These are phyloP conservation scores for Adoxophyes honmai DNA, from an alignment of 1,140 invertebrate species.

Conservation along the genomic window DNA sequence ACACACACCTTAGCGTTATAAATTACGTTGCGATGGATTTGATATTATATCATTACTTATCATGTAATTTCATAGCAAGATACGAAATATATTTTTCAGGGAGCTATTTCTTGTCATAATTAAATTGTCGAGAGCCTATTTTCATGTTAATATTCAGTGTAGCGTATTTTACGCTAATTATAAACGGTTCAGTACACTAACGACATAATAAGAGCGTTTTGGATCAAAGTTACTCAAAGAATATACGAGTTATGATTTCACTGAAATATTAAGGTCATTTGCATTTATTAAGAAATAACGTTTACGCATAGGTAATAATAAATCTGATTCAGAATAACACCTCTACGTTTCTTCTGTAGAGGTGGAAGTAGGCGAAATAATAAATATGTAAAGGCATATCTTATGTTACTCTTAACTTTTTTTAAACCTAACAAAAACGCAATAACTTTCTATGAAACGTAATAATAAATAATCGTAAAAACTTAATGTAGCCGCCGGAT, in stretches of 20 bases:
- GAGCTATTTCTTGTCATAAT: constrained; percentile 27
- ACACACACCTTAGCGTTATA: background rate
- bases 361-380: no score
- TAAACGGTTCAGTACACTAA: constrained; percentile 34
- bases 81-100: constrained; percentile 4
- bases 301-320: no score
- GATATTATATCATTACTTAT: background rate
- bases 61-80: background rate
- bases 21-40: background rate
- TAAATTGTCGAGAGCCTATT: constrained; percentile 34
- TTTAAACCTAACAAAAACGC: no score
- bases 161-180: constrained; percentile 45
- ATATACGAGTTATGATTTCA: background rate
- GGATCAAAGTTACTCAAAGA: constrained; percentile 17
- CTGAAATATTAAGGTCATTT: background rate
- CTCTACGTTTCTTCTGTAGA: background rate
- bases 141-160: constrained; percentile 35
- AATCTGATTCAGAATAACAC: no score
- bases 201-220: constrained; percentile 26
- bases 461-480: no score
- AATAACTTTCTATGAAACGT: no score
- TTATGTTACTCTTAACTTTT: no score
- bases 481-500: no score
- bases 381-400: no score
- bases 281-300: background rate